These are phyloP conservation scores for Endotricha flammealis DNA, from an alignment of 2,888 invertebrate genomes.

Conservation along the genomic window DNA sequence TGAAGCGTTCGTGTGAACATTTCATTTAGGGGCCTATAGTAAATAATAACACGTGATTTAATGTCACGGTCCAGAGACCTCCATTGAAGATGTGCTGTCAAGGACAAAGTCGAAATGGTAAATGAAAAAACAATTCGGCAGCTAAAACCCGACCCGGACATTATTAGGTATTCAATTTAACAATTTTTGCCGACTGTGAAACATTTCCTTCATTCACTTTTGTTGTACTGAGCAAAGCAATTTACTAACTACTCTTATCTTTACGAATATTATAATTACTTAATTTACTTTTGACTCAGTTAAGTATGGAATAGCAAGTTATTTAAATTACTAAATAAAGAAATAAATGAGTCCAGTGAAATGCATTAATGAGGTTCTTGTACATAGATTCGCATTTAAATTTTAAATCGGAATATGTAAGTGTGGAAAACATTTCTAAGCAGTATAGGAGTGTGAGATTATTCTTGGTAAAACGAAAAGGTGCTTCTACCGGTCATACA, in stretches of 20 bases:
- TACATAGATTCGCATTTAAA: constrained; percentile 43
- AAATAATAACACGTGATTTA: constrained; percentile 38
- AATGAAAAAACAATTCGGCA: constrained; percentile 31
- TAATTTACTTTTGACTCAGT: constrained; percentile 1
- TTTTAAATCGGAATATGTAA: constrained; percentile 39
- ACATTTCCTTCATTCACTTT: constrained; percentile 22
- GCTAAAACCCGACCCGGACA: constrained; percentile 25
- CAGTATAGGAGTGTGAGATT: constrained; percentile 39
- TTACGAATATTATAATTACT: neutral
- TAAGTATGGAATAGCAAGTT: neutral
- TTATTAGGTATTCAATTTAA: constrained; percentile 24
- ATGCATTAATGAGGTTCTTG: no score
- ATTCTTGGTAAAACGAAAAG: constrained; percentile 42
- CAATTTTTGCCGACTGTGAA: constrained; percentile 20
- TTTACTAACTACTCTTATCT: constrained; percentile 3
- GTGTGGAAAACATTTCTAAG: constrained; percentile 34
- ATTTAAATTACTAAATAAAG: no score
- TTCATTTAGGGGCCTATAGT: constrained; percentile 16
- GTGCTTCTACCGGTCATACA: constrained; percentile 53
- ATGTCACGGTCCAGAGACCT: constrained; percentile 48
- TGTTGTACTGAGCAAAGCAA: constrained; percentile 3
- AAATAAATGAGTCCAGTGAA: no score
- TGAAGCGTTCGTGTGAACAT: neutral
- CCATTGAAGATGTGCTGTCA: constrained; percentile 51
- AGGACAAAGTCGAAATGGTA: constrained; percentile 41